Conservation (phyloP, 2,113 vertebrate species). For the Euleptes europaea region DNA sequence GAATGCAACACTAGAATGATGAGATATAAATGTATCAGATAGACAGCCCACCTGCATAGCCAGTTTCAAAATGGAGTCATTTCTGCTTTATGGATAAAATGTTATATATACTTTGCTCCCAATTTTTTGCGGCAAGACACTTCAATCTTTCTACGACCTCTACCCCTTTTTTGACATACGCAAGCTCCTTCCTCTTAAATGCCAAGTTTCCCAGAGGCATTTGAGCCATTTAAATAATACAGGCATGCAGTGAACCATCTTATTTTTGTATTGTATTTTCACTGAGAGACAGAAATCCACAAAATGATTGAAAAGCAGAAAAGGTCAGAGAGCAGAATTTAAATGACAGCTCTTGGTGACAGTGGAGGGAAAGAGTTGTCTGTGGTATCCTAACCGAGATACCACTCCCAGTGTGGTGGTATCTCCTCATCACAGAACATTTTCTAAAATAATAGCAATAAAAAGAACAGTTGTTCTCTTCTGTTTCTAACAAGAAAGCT, state of each 20-base stretch:
- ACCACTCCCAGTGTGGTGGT: too few species aligned
- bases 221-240: slow-evolving; percentile 6
- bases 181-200: slow-evolving; percentile 23
- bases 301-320: not conserved
- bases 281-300: slow-evolving; percentile 15
- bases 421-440: not conserved
- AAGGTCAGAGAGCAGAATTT: slow-evolving; percentile 17
- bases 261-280: slow-evolving; percentile 15
- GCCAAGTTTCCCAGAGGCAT: not conserved
- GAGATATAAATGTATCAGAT: too few species aligned
- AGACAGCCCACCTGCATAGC: too few species aligned
- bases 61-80: not conserved
- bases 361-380: not conserved
- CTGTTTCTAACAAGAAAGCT: not conserved
- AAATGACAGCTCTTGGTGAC: slow-evolving; percentile 10
- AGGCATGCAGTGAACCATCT: slow-evolving; percentile 7
- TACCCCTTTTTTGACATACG: slow-evolving; percentile 27
- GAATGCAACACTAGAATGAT: too few species aligned
- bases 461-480: not conserved
- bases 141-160: slow-evolving; percentile 39
- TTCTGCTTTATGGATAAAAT: slow-evolving; percentile 20
- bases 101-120: slow-evolving; percentile 13
- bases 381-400: slow-evolving; percentile 27
- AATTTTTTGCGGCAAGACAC: slow-evolving; percentile 13
- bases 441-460: not conserved